phyloP scores from a whole-genome alignment of 2,113 vertebrate genomes.

The Deroptyus accipitrinus region DNA sequence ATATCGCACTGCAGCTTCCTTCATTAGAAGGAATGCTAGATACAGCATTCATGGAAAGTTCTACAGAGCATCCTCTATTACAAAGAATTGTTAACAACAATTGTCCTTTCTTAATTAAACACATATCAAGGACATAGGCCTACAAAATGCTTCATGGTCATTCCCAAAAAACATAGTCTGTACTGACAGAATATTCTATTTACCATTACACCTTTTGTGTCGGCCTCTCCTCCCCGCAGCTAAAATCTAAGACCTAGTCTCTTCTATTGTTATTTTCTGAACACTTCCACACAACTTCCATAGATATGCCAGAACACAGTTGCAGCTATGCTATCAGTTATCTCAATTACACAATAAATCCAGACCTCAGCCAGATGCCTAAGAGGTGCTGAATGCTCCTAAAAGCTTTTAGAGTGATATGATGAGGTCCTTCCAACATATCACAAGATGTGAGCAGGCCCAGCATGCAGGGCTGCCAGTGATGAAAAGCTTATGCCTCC shows the following conservation, averaged over 20 bases:
- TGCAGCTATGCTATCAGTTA: background rate
- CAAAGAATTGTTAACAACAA: background rate
- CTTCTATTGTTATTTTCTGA: background rate
- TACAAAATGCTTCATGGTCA: background rate
- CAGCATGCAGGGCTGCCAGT: too few species aligned
- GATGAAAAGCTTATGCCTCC: background rate
- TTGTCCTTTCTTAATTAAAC: background rate
- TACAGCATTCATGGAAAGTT: background rate
- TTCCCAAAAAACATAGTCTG: background rate
- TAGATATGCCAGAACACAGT: background rate
- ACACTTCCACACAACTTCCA: background rate
- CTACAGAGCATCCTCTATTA: background rate
- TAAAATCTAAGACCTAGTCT: background rate
- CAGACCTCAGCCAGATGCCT: background rate
- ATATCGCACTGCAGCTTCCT: background rate
- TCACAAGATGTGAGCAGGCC: background rate
- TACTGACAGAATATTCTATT: background rate
- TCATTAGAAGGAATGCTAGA: background rate
- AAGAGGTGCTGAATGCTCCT: background rate
- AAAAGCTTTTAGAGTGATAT: background rate
- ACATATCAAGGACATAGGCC: background rate
- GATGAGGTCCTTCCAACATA: background rate
- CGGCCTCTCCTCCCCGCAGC: fast-evolving
- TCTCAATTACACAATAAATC: background rate
- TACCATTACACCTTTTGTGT: background rate